Evolutionary conservation across 2,797 vertebrate genomes (phyloP), one percentile per base, ranked within the genome.

Genomic region (Poecile montanus): DNA sequence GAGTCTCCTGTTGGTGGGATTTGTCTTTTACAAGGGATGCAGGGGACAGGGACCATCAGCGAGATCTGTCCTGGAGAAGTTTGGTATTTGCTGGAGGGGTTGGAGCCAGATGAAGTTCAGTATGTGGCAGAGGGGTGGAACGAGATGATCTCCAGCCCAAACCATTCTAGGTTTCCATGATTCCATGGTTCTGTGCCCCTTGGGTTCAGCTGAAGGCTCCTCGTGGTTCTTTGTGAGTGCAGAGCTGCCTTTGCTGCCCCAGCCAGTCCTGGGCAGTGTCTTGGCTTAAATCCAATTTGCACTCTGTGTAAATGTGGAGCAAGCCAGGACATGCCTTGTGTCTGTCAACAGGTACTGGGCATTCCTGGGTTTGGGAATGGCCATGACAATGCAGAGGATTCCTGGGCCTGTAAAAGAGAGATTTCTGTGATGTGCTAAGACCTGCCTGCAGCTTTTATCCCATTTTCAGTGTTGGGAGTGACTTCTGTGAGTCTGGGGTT

Each of bases 1-100:
- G 73, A 85, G 16, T 16, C 40, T 66, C 32, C 2, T 16, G 10
- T 23, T 42, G 19, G 26, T 42, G 38, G 47, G n/a, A 13, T 13
- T 89, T 1, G 0, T 36, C 74, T 81, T 77, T 47, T 32, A 2
- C 8, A 7, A 25, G 66, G 0, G 2, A 3, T 45, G 53, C 81
- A 71, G 44, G 16, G 0, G 3, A 11, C 61, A 48, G 83, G 36
- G 22, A 6, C 50, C 74, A 12, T 53, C 54, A 17, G 66, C 1
- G 22, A 50, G 26, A 16, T 29, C 23, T 62, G 3, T 44, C n/a
- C 63, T 29, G 7, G 2, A 26, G 44, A 13, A 51, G 18, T 38
- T 66, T 27, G 10, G 10, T 18, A 1, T 48, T 38, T 62, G 50
- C 20, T 56, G 71, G 27, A 50, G 32, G 50, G 34, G 14, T 4